These are phyloP conservation scores for Aeoliscus strigatus DNA, from an alignment of 2,797 vertebrate genomes.

Conservation along the genomic window DNA sequence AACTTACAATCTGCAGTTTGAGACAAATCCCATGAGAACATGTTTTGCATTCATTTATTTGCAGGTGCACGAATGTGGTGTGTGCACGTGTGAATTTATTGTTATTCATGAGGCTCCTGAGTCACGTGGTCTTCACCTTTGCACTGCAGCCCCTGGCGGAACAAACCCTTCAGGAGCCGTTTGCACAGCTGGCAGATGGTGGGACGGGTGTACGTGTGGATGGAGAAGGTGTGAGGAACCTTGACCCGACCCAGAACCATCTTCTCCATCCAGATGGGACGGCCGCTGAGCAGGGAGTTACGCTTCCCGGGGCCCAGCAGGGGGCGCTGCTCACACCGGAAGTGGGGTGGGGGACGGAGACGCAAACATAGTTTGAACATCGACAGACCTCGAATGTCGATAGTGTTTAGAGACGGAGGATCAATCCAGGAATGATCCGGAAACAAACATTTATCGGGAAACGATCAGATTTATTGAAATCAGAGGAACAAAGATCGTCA, in stretches of 20 bases:
- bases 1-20: constrained; percentile 86
- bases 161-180: constrained; percentile 88
- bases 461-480: too few relatives aligned
- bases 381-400: too few relatives aligned
- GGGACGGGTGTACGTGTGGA: constrained; percentile 90
- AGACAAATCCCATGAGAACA: too few relatives aligned
- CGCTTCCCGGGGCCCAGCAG: constrained; percentile 85
- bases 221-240: constrained; percentile 91
- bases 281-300: constrained; percentile 88
- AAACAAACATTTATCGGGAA: too few relatives aligned
- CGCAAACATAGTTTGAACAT: background rate
- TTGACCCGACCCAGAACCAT: constrained; percentile 92
- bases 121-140: constrained; percentile 73
- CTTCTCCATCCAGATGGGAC: constrained; percentile 97
- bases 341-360: background rate
- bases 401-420: too few relatives aligned
- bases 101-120: too few relatives aligned
- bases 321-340: constrained; percentile 64
- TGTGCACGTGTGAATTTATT: too few relatives aligned
- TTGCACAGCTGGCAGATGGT: constrained; percentile 95
- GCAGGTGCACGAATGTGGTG: too few relatives aligned
- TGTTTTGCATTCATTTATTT: too few relatives aligned
- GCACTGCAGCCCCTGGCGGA: constrained; percentile 94
- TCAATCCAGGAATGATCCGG: too few relatives aligned
- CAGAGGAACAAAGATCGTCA: too few relatives aligned